Conservation (phyloP, 35 echinoderm and acorn worm genomes). For the Stichopus chloronotus region DNA sequence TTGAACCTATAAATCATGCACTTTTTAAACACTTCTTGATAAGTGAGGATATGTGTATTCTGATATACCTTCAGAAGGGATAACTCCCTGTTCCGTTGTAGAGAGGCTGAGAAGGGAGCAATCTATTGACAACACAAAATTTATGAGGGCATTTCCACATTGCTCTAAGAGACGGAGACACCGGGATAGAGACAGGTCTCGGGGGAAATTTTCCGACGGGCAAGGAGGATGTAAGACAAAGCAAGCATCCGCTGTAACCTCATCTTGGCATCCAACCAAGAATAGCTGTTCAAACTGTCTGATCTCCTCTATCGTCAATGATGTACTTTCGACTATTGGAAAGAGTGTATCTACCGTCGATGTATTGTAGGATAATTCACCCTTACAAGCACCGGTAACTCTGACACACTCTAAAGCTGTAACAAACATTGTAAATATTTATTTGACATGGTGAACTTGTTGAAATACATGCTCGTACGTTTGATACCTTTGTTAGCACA, state of each 20-base stretch:
- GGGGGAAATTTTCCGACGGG: background rate
- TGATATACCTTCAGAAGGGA: no score
- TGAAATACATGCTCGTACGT: background rate
- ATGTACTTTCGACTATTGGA: background rate
- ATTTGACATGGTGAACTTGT: background rate
- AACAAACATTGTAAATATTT: background rate
- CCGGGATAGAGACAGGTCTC: background rate
- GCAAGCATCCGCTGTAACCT: background rate
- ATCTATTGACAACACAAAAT: no score
- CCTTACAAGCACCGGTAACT: background rate
- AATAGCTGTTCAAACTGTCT: background rate
- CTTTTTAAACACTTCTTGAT: no score
- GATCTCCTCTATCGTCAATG: background rate
- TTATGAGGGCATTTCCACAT: no score
- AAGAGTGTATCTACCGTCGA: background rate
- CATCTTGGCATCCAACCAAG: background rate
- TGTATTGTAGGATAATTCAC: background rate
- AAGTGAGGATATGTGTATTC: no score
- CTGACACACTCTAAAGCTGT: background rate
- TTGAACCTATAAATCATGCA: no score
- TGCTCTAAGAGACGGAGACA: background rate
- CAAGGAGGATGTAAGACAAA: background rate
- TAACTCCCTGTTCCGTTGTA: no score
- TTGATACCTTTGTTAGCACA: background rate
- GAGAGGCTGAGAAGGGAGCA: no score